Evolutionary conservation across 2,797 vertebrate species (phyloP), one percentile per base, ranked within the genome.

Genomic region (Microctenopoma steveboyesi): DNA sequence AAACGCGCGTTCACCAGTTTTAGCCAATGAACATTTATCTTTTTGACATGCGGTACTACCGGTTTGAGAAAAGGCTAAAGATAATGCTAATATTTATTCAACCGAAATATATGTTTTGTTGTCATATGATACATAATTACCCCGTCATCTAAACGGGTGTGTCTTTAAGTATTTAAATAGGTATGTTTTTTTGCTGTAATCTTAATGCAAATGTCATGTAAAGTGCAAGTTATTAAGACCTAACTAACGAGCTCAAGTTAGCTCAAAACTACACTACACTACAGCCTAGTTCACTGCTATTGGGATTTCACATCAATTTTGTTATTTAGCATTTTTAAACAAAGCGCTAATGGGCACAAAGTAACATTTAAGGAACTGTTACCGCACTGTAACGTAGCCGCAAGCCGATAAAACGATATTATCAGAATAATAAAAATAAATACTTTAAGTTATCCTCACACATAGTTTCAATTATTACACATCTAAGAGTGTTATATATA

Each of bases 21-120:
- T 28, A 64, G 33, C 91, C 87, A 92, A 92, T 91, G 0, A 74
- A 4, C 14, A 0, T 18, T 22, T 2, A 59, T 45, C 0, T 58
- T 70, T 55, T 46, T 45, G n/a, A 59, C 12, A 57, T 2, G 43
- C 28, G 28, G 11, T 37, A n/a, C 42, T 70, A 2, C 54, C 30
- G 12, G 43, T 22, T 50, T 59, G 2, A 18, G 25, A 4, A 43
- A 35, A 1, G 5, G 69, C 77, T 84, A 64, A 83, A 13, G 78
- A 72, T 82, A 86, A 62, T n/a, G 72, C 71, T 86, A 79, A 67
- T 28, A 16, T 53, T 18, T 56, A 51, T 28, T 1, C 54, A 56
- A 1, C 1, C 2, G 54, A 53, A 15, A 7, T 18, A 16, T 42
- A 0, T 14, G 18, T 25, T 39, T 18, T 48, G 1, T 9, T 47